phyloP scores from a whole-genome alignment of 2,113 vertebrate genomes.

The Datnioides undecimradiatus region DNA sequence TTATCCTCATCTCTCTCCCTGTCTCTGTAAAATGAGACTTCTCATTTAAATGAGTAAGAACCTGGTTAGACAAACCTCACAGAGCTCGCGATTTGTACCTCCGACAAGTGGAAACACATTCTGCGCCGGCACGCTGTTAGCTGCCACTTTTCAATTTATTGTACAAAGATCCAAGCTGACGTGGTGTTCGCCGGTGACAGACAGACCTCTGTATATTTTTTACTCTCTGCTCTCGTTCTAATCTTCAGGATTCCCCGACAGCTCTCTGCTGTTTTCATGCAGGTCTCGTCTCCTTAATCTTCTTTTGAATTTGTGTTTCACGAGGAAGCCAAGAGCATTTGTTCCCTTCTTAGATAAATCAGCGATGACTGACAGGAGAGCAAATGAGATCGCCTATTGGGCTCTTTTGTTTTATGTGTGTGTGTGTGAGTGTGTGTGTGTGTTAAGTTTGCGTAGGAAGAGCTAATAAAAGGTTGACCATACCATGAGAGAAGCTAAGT shows the following conservation, averaged over 20 bases:
- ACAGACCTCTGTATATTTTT: neutral
- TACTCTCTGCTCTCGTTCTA: neutral
- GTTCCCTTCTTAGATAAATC: conserved; percentile 13
- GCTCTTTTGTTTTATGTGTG: neutral
- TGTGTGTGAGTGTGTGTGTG: neutral
- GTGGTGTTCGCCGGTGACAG: neutral
- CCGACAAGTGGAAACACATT: too few relatives aligned
- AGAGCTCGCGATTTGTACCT: too few relatives aligned
- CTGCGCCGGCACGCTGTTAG: neutral
- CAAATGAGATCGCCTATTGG: conserved; percentile 25
- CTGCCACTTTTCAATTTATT: neutral
- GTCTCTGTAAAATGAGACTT: neutral
- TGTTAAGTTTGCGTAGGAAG: neutral
- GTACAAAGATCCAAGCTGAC: neutral
- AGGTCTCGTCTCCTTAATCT: conserved; percentile 10
- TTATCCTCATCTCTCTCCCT: too few relatives aligned
- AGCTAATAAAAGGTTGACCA: conserved; percentile 22
- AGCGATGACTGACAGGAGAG: conserved; percentile 20
- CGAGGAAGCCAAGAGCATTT: neutral
- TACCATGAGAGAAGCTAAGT: neutral
- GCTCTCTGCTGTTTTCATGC: neutral
- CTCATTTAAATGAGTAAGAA: neutral
- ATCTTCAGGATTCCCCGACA: neutral
- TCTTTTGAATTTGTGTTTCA: neutral
- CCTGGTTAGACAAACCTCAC: neutral